Evolutionary conservation across 2,888 invertebrate genomes (phyloP).

Genomic region (Lamellibrachia columna): DNA sequence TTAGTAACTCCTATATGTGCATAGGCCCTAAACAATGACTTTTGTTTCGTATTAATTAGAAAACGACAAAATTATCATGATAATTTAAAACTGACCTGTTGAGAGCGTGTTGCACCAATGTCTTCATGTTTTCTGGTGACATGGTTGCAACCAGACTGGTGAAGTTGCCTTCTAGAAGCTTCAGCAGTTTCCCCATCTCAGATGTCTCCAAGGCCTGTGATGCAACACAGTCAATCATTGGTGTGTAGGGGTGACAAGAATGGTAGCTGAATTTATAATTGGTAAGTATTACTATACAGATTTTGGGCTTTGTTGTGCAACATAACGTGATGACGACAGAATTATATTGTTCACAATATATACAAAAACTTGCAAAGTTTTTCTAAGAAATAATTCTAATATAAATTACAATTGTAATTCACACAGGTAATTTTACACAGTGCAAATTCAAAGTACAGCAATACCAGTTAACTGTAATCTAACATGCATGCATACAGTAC

Average conservation of each 20-base stretch:
- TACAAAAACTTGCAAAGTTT: too few species aligned
- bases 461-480: too few species aligned
- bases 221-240: not conserved
- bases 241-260: not conserved
- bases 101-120: not conserved
- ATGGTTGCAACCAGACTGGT: not conserved
- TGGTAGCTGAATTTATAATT: not conserved
- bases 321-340: too few species aligned
- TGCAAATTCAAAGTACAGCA: too few species aligned
- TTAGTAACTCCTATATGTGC: too few species aligned
- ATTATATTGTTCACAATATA: too few species aligned
- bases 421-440: too few species aligned
- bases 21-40: too few species aligned
- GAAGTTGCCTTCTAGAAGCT: not conserved
- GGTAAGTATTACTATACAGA: not conserved
- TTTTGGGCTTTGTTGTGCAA: not conserved
- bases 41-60: not conserved
- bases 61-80: not conserved
- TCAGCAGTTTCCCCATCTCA: not conserved
- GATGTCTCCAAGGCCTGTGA: slow-evolving; percentile 16
- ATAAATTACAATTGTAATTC: too few species aligned
- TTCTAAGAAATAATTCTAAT: too few species aligned
- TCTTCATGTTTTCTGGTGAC: not conserved
- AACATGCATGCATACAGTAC: too few species aligned
- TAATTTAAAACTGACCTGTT: not conserved